A percentile compares a stretch with the other conserved stretches of the same genome.
These are phyloP conservation scores for Chrysaora quinquecirrha DNA, from an alignment of 30 jellyfish, hydroid and myxozoan species.

Conservation along the genomic window DNA sequence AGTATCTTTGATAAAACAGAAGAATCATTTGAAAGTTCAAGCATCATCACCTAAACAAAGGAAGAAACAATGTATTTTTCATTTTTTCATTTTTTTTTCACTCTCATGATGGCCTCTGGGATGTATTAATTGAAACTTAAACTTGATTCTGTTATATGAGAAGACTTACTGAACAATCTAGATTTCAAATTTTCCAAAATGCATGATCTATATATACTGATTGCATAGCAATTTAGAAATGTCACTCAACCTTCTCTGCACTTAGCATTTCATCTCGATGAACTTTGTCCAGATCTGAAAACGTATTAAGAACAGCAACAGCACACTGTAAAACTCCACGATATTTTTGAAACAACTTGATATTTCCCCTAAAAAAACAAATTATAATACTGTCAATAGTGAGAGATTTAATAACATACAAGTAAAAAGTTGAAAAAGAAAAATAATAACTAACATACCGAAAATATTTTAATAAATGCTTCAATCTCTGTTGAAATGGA, in stretches of 20 bases:
- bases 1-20: conserved; percentile 19
- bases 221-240: no score
- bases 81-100: no score
- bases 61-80: no score
- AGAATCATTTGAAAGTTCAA: conserved; percentile 37
- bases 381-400: no score
- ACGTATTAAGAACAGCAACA: conserved; percentile 64
- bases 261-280: conserved; percentile 80
- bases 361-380: conserved; percentile 51
- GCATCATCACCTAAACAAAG: conserved; percentile 59
- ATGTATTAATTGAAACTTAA: no score
- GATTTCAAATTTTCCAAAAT: no score
- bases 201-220: no score
- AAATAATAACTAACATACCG: conserved; percentile 26
- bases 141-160: no score
- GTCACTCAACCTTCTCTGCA: conserved; percentile 87
- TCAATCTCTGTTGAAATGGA: conserved; percentile 39
- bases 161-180: no score
- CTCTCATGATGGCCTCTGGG: no score
- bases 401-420: no score
- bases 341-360: conserved; percentile 67
- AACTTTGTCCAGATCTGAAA: conserved; percentile 60
- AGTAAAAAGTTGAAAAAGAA: no score
- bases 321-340: conserved; percentile 76
- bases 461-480: conserved; percentile 42